Percentiles rank a stretch among this genome's conserved stretches.
phyloP scores from a whole-genome alignment of 2,888 invertebrate genomes.

The Choreutis nemorana region DNA sequence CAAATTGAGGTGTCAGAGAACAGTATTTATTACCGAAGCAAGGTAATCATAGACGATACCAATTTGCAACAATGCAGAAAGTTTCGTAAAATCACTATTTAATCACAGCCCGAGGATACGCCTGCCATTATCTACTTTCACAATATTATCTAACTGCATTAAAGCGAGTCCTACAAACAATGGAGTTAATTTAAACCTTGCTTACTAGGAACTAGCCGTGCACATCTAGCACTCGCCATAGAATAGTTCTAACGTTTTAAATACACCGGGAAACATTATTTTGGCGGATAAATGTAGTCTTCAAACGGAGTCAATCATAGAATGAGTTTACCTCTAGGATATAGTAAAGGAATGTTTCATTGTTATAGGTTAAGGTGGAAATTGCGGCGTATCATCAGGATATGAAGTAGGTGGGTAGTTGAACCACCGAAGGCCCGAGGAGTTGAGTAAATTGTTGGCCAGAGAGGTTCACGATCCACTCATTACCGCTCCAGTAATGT shows the following conservation, averaged over 20 bases:
- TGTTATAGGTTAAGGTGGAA: too few species aligned
- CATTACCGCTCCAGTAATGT: constrained; percentile 52
- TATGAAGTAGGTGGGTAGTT: too few species aligned
- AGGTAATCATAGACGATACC: constrained; percentile 11
- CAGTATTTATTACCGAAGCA: constrained; percentile 45
- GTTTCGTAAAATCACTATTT: constrained; percentile 33
- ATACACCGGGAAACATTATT: neutral
- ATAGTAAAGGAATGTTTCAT: too few species aligned
- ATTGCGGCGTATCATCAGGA: too few species aligned
- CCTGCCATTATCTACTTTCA: constrained; percentile 14
- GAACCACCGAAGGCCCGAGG: constrained; percentile 40
- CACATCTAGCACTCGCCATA: neutral
- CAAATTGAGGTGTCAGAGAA: constrained; percentile 58
- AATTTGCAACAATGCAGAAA: constrained; percentile 17
- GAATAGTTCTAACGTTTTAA: constrained; percentile 2
- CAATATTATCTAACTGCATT: constrained; percentile 3
- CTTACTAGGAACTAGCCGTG: constrained; percentile 1
- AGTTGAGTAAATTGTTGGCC: constrained; percentile 50
- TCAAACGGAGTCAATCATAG: too few species aligned
- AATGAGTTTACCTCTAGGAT: too few species aligned
- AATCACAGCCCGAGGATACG: constrained; percentile 31
- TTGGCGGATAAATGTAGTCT: too few species aligned
- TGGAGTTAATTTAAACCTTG: too few species aligned
- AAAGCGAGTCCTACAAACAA: neutral
- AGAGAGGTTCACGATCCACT: constrained; percentile 49